Base-by-base conservation (phyloP, 2,113 vertebrate species). In the Mustelus asterias region DNA sequence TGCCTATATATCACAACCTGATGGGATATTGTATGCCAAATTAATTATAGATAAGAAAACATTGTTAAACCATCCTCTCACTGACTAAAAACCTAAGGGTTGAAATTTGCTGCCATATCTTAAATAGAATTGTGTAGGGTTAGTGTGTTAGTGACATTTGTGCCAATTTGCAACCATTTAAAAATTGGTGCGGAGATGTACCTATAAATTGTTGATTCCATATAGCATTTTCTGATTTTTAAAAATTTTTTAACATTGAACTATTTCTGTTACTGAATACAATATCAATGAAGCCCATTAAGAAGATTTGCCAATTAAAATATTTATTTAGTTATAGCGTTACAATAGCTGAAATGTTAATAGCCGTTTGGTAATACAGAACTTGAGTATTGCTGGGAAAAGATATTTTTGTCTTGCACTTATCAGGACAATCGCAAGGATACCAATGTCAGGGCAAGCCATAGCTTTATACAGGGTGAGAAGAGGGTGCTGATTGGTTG, bases 21-120 rank as follows among this genome's bases (percentile, higher is more conserved):
- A 16, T 63, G 58, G 58, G 65, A 63, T 65, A 65, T 65, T 93
- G 63, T 67, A 93, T 93, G 18, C 18, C 58, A 37, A 93, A 67
- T 93, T n/a, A 93, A 93, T 65, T 93, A 93, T 93, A 93, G 60
- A 93, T 67, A 93, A 93, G 89, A 93, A 65, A 65, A 33, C 7
- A 93, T 65, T 67, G 6, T 41, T 65, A 93, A n/a, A 67, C 89
- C 7, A n/a, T n/a, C 22, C n/a, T 93, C 33, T 16, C 65, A n/a
- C 89, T 67, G 7, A 93, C 60, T 37, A 93, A 1, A 93, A 65
- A 93, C 89, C 8, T 8, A 65, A 93, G 89, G 89, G 33, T 83
- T 83, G 37, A 41, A 83, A 83, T 83, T 83, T 41, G 37, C n/a
- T 16, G 9, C 37, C 80, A 92, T 60, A 63, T n/a, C 88, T 85